phyloP scores from a whole-genome alignment of 2,113 vertebrate species.

The Pelmatolapia mariae region DNA sequence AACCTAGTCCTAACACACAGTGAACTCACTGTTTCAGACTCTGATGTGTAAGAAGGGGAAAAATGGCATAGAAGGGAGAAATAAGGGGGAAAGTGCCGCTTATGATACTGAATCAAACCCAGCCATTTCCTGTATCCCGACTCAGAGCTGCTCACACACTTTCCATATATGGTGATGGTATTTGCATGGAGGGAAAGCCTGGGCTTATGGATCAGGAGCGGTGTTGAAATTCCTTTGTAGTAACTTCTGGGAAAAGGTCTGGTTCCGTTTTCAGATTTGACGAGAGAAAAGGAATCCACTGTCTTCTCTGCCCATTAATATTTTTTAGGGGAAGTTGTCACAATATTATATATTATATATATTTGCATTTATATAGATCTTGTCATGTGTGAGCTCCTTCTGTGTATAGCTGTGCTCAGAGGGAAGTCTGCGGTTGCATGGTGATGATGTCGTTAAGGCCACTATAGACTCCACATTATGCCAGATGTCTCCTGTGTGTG shows the following conservation, averaged over 20 bases:
- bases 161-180: conserved; percentile 82
- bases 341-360: background rate
- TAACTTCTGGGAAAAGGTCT: conserved; percentile 40
- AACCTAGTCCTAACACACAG: background rate
- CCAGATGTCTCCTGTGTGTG: conserved; percentile 11
- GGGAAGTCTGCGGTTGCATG: conserved; percentile 28
- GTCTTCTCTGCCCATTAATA: background rate
- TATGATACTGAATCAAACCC: conserved; percentile 75
- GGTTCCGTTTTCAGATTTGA: conserved; percentile 13
- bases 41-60: conserved; percentile 27
- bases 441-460: conserved; percentile 49
- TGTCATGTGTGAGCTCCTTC: background rate
- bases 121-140: conserved; percentile 74
- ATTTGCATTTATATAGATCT: background rate
- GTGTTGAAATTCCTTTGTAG: conserved; percentile 65
- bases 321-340: background rate
- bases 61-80: conserved; percentile 37
- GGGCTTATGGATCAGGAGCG: conserved; percentile 63
- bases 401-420: background rate
- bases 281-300: background rate
- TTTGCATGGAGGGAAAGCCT: conserved; percentile 74
- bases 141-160: conserved; percentile 57
- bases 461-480: conserved; percentile 2
- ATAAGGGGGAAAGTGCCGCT: conserved; percentile 59
- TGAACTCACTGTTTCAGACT: conserved; percentile 23